Percentiles rank a stretch among this genome's conserved stretches.
Evolutionary conservation across 2,113 vertebrate species (phyloP).

Genomic region (Cepphus grylle): DNA sequence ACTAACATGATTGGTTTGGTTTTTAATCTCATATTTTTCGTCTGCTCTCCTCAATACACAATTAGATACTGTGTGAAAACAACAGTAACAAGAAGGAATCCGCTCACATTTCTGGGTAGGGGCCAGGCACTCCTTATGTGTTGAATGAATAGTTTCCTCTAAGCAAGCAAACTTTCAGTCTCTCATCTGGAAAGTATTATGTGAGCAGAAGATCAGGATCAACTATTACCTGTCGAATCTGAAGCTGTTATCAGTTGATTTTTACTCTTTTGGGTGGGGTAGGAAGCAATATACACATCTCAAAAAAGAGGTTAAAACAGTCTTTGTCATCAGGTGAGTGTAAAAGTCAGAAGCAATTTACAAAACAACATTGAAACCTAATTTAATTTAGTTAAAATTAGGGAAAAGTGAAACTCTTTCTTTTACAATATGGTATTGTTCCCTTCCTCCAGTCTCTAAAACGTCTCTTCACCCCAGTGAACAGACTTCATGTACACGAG

Average conservation of each 20-base stretch:
- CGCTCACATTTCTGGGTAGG: background rate
- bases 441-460: background rate
- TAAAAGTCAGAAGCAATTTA: background rate
- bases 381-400: background rate
- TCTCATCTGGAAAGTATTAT: slow-evolving; percentile 16
- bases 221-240: background rate
- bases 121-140: background rate
- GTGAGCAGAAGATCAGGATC: background rate
- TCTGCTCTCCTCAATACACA: background rate
- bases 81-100: background rate
- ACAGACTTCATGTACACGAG: background rate
- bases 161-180: background rate
- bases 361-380: background rate
- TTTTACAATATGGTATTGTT: background rate
- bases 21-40: background rate
- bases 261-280: background rate
- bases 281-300: background rate
- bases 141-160: slow-evolving; percentile 4
- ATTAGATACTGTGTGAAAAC: background rate
- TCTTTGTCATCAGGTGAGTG: background rate
- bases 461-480: background rate
- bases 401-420: background rate
- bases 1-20: background rate
- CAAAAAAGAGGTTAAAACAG: background rate
- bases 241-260: background rate